Conservation (phyloP, 2,888 invertebrate genomes). For the Drosophila phalerata region DNA sequence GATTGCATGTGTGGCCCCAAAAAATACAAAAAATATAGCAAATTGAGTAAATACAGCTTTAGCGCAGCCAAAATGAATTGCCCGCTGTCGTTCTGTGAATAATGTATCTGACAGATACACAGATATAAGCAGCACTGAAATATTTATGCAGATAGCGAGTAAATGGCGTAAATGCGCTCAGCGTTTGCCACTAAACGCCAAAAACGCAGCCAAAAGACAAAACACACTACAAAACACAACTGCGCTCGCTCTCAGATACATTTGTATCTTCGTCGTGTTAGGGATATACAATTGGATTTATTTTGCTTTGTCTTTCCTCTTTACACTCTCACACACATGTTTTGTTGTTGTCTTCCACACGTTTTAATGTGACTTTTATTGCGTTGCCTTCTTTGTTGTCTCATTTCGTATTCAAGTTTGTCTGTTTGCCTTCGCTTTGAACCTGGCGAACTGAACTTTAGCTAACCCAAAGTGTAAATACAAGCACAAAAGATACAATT, state of each 20-base stretch:
- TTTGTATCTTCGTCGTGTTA: conserved; percentile 37
- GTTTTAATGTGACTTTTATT: conserved; percentile 81
- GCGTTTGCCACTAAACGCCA: conserved; percentile 33
- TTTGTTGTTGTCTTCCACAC: conserved; percentile 40
- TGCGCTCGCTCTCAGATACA: conserved; percentile 36
- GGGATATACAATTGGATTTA: conserved; percentile 21
- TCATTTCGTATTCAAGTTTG: conserved; percentile 77
- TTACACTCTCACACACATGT: conserved; percentile 32
- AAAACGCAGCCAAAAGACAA: conserved; percentile 39
- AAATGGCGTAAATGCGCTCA: conserved; percentile 48
- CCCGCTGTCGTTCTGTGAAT: conserved; percentile 55
- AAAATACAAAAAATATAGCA: conserved; percentile 3
- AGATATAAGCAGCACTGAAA: conserved; percentile 39
- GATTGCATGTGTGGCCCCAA: conserved; percentile 45
- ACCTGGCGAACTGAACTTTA: conserved; percentile 50
- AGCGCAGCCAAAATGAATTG: conserved; percentile 50
- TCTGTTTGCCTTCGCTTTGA: conserved; percentile 62
- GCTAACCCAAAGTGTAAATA: conserved; percentile 49
- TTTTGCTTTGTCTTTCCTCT: conserved; percentile 27
- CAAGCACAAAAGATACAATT: conserved; percentile 11
- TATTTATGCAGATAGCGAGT: conserved; percentile 54
- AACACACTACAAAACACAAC: conserved; percentile 10
- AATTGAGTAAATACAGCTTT: conserved; percentile 1
- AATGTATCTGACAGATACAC: conserved; percentile 61
- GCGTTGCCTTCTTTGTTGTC: conserved; percentile 72